phyloP scores from a whole-genome alignment of 2,888 invertebrate genomes.

The Chymomyza caudatula region DNA sequence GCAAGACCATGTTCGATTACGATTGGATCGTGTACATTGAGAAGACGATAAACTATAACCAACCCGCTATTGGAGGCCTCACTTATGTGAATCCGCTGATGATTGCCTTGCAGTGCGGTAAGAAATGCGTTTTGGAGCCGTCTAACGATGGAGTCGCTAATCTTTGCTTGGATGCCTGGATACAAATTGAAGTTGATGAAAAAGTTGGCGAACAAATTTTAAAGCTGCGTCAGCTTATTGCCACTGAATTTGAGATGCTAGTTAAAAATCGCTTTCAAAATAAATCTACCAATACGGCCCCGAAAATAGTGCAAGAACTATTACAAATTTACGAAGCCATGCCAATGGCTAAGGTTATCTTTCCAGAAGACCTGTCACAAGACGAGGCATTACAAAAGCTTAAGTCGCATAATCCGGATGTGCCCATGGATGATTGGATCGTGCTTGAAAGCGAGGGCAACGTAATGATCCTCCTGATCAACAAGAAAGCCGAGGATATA shows the following conservation, averaged over 20 bases:
- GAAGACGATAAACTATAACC: conserved; percentile 83
- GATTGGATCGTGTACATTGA: conserved; percentile 95
- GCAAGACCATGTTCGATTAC: conserved; percentile 74
- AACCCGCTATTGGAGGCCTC: conserved; percentile 86
- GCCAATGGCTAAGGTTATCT: no score
- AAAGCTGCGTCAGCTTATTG: conserved; percentile 71
- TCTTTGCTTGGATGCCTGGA: conserved; percentile 27
- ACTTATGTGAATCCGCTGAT: conserved; percentile 90
- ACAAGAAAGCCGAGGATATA: no score
- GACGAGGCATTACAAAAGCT: no score
- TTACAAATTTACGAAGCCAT: no score
- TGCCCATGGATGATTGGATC: no score
- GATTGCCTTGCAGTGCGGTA: conserved; percentile 83
- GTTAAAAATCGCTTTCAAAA: background rate
- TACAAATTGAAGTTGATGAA: conserved; percentile 17
- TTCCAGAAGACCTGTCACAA: no score
- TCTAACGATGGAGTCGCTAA: conserved; percentile 31
- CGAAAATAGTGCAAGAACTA: background rate
- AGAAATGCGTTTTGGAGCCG: conserved; percentile 33
- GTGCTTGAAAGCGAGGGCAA: no score
- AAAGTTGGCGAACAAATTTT: conserved; percentile 17
- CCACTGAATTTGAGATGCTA: conserved; percentile 20
- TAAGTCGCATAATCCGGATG: no score
- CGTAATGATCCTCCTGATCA: no score
- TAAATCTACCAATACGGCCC: background rate